Evolutionary conservation across 2,113 vertebrate species (phyloP), one percentile per base, ranked within the genome.

Genomic region (Sceloporus undulatus): DNA sequence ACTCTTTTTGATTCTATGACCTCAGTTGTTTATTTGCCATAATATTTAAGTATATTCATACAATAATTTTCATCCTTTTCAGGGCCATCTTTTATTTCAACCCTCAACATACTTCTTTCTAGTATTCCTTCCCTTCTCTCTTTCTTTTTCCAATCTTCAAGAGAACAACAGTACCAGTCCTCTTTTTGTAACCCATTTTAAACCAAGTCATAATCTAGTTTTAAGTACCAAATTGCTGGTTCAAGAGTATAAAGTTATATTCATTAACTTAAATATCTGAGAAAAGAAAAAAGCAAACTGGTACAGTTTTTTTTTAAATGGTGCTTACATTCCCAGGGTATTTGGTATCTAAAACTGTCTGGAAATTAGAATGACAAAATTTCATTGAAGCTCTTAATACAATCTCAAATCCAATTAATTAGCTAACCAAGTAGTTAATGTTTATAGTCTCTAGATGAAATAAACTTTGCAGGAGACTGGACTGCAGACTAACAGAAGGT

Each of bases 391-490:
- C 40, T 18, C 81, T 80, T 82, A 8, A 82, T 66, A 13, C 5
- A n/a, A 82, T 29, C 18, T 38, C 10, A 79, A 19, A 87, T 59
- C n/a, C n/a, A 71, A 52, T 87, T 87, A 84, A 73, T 84, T 56
- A 68, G 23, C 21, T 70, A 66, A 68, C 56, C 65, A 77, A 68
- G 48, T 38, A 52, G 42, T 88, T 78, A 62, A 88, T 75, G 56
- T 62, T 85, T 52, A 70, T 52, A 70, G 2, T 14, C 76, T 84
- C 73, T 84, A 68, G 78, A 29, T 81, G 78, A 59, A 84, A 59
- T 89, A 91, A 87, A 84, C 71, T 82, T 79, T 38, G 59, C 71
- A 76, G 66, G 40, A 71, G 73, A 88, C 73, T 80, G 78, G 42
- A 79, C 19, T 73, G 65, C 16, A 74, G 38, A 59, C 19, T 27